These are phyloP conservation scores for Aeoliscus strigatus DNA, from an alignment of 2,797 vertebrate species.

Conservation along the genomic window DNA sequence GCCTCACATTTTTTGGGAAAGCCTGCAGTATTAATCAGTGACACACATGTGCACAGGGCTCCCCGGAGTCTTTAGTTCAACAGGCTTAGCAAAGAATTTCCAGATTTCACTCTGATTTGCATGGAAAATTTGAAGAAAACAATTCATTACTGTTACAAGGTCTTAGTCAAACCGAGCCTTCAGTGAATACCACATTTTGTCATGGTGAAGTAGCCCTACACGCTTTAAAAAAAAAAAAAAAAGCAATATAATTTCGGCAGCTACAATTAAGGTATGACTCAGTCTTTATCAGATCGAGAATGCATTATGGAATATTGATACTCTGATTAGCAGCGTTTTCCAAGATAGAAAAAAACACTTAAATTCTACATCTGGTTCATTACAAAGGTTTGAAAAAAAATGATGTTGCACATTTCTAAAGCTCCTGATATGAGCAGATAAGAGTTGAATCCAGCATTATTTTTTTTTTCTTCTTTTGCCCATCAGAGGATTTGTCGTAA, in stretches of 20 bases:
- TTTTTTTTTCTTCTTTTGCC: too few species aligned
- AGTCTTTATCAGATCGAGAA: conserved; percentile 22
- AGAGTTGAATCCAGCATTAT: too few species aligned
- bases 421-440: too few species aligned
- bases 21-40: conserved; percentile 64
- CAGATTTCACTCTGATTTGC: conserved; percentile 53
- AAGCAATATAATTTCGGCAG: too few species aligned
- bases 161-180: conserved; percentile 15
- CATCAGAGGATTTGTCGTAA: conserved; percentile 3
- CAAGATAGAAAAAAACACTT: too few species aligned
- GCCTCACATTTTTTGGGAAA: conserved; percentile 59
- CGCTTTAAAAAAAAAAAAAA: too few species aligned
- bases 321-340: too few species aligned
- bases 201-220: conserved; percentile 17
- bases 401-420: too few species aligned
- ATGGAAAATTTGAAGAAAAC: conserved; percentile 41
- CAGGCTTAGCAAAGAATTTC: conserved; percentile 53
- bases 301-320: conserved; percentile 8
- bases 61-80: conserved; percentile 56
- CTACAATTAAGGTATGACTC: conserved; percentile 20
- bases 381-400: too few species aligned
- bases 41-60: conserved; percentile 47
- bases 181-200: conserved; percentile 4
- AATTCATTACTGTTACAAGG: conserved; percentile 30
- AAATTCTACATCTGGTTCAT: too few species aligned